Conservation (phyloP, 2,797 vertebrate species). For the Oreonectes daqikongensis region DNA sequence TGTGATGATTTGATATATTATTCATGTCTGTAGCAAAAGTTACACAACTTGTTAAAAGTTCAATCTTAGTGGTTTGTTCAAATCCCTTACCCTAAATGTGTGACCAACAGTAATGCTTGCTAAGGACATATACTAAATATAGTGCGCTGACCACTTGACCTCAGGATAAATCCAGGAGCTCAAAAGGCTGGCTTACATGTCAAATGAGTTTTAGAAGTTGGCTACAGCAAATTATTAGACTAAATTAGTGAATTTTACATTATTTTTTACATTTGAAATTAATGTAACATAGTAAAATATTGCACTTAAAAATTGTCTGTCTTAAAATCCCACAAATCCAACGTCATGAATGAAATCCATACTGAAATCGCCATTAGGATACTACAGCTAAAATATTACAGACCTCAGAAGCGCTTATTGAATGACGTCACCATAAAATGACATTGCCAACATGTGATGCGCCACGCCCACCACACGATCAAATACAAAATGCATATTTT, state of each 20-base stretch:
- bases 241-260: too few species aligned
- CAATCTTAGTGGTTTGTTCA: not conserved
- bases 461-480: constrained; percentile 28
- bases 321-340: too few species aligned
- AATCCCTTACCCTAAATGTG: not conserved
- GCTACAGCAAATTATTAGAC: too few species aligned
- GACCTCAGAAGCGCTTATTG: not conserved
- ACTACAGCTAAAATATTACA: too few species aligned
- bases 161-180: constrained; percentile 23
- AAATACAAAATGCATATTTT: not conserved
- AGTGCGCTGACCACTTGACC: constrained; percentile 38
- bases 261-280: too few species aligned
- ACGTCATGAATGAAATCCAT: too few species aligned
- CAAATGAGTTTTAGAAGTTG: not conserved
- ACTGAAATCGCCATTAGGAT: too few species aligned
- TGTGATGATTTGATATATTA: too few species aligned
- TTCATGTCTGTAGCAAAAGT: too few species aligned
- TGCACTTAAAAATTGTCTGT: too few species aligned
- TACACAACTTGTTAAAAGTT: not conserved
- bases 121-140: constrained; percentile 37
- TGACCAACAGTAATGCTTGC: not conserved
- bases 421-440: constrained; percentile 5
- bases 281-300: too few species aligned
- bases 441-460: constrained; percentile 3
- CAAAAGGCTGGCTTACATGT: constrained; percentile 20